Conservation (phyloP, 2,888 invertebrate species). For the Volucella inanis region DNA sequence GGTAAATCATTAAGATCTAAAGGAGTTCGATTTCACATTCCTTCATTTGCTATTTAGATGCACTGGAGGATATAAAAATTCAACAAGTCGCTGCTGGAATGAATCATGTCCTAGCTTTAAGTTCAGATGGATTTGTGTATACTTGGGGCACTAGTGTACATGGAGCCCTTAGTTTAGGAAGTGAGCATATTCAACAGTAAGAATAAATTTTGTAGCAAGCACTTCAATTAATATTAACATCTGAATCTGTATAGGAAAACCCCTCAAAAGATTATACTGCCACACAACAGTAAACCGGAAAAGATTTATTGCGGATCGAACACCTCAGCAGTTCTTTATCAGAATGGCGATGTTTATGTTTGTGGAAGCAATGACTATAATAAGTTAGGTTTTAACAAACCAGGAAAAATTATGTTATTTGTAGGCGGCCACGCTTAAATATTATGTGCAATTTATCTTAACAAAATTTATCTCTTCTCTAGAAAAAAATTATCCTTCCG, state of each 20-base stretch:
- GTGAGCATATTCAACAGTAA: constrained; percentile 79
- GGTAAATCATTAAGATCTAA: constrained; percentile 77
- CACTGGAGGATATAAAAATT: constrained; percentile 85
- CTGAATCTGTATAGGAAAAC: constrained; percentile 76
- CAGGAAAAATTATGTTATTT: constrained; percentile 80
- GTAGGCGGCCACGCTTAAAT: constrained; percentile 75
- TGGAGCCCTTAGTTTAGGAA: constrained; percentile 85
- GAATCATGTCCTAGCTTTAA: constrained; percentile 86
- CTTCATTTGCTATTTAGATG: constrained; percentile 78
- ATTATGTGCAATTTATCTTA: background rate
- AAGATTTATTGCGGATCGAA: constrained; percentile 86
- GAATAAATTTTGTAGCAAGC: constrained; percentile 24
- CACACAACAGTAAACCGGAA: constrained; percentile 83
- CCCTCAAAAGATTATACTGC: constrained; percentile 79
- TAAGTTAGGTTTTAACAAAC: constrained; percentile 85
- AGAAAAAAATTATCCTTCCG: constrained; percentile 84
- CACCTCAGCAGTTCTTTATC: constrained; percentile 86
- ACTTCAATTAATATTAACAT: background rate
- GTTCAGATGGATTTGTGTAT: constrained; percentile 86
- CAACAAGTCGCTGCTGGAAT: constrained; percentile 85
- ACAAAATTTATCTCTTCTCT: constrained; percentile 79
- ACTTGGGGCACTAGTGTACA: constrained; percentile 86
- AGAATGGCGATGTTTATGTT: constrained; percentile 85
- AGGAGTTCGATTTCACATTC: background rate
- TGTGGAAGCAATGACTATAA: constrained; percentile 87